These are phyloP conservation scores for Blomia tropicalis DNA, from an alignment of 2,888 invertebrate species.

Conservation along the genomic window DNA sequence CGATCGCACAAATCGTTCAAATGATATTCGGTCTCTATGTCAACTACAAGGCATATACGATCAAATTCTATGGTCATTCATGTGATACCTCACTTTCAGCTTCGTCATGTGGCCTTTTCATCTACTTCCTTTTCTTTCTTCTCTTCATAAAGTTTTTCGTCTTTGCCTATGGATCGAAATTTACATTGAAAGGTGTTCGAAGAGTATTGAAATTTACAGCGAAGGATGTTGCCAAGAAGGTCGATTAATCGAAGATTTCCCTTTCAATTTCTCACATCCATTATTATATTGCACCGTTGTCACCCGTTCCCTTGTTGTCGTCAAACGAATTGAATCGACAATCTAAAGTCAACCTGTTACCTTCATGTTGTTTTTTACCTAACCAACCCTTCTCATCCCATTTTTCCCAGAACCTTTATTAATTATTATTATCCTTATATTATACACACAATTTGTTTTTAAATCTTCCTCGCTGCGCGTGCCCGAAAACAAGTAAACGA, in stretches of 20 bases:
- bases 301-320: no score
- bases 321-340: neutral
- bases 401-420: neutral
- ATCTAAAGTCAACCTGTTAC: slow-evolving; percentile 8
- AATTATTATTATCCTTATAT: neutral
- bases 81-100: slow-evolving; percentile 71
- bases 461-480: no score
- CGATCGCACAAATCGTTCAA: slow-evolving; percentile 73
- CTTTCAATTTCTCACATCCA: neutral
- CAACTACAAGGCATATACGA: slow-evolving; percentile 69
- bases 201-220: slow-evolving; percentile 1
- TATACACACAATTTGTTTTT: no score
- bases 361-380: slow-evolving; percentile 7
- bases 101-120: slow-evolving; percentile 69
- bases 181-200: slow-evolving; percentile 9
- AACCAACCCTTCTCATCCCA: neutral
- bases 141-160: slow-evolving; percentile 84
- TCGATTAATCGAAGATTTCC: neutral
- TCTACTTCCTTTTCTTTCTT: slow-evolving; percentile 86
- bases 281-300: neutral
- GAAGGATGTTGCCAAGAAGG: slow-evolving; percentile 12
- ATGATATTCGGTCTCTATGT: slow-evolving; percentile 83
- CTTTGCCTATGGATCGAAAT: slow-evolving; percentile 49
- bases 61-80: slow-evolving; percentile 44
- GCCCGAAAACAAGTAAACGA: no score